Conservation (phyloP, 2,888 invertebrate genomes). For the Sussaba pulchella region DNA sequence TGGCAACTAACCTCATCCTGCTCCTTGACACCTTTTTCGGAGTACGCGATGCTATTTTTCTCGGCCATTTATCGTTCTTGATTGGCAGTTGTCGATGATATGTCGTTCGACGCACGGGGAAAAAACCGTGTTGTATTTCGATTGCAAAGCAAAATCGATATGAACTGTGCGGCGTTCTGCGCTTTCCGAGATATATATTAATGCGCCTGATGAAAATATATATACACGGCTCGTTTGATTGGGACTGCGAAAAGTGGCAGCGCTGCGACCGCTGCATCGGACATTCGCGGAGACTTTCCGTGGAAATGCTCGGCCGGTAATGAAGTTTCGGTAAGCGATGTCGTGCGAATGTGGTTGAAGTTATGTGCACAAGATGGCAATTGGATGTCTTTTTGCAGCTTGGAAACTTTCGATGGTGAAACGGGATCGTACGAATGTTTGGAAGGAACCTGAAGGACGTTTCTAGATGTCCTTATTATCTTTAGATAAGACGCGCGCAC, state of each 20-base stretch:
- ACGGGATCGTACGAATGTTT: too few species aligned
- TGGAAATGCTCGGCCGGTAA: neutral
- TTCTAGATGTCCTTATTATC: too few species aligned
- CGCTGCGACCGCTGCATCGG: neutral
- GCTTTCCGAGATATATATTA: constrained; percentile 25
- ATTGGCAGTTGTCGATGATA: neutral
- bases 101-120: neutral
- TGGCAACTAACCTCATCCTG: constrained; percentile 89
- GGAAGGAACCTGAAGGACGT: too few species aligned
- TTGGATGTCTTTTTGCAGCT: too few species aligned
- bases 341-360: neutral
- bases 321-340: neutral
- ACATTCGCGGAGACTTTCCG: too few species aligned
- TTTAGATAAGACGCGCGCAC: too few species aligned
- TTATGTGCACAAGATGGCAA: neutral
- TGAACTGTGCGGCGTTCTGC: constrained; percentile 61
- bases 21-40: constrained; percentile 86
- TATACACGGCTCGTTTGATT: too few species aligned
- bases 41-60: constrained; percentile 81
- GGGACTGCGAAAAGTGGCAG: neutral
- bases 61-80: constrained; percentile 69
- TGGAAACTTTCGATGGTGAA: too few species aligned
- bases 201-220: neutral
- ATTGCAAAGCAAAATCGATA: constrained; percentile 4
- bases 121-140: neutral